These are phyloP conservation scores for Melanophora roralis DNA, from an alignment of 2,888 invertebrate species.

Conservation along the genomic window DNA sequence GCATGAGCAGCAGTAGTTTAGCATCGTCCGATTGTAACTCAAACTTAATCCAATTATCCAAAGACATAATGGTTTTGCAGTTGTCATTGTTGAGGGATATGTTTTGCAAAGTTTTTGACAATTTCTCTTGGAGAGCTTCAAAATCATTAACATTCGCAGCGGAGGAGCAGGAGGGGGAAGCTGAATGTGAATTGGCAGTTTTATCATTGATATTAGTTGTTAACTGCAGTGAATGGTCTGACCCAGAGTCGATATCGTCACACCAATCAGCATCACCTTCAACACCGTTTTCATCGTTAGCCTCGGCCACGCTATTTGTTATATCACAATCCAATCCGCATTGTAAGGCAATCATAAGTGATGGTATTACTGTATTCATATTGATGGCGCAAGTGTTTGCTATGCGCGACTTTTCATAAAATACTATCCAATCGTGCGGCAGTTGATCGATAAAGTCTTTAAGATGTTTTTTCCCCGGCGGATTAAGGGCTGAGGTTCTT, in stretches of 20 bases:
- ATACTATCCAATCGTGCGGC: slow-evolving; percentile 90
- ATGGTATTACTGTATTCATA: slow-evolving; percentile 88
- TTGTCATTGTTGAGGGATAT: slow-evolving; percentile 58
- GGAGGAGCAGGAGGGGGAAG: background rate
- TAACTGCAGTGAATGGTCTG: slow-evolving; percentile 25
- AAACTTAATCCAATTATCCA: slow-evolving; percentile 88
- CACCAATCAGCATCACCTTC: slow-evolving; percentile 55
- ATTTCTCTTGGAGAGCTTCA: slow-evolving; percentile 42
- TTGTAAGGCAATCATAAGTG: slow-evolving; percentile 88
- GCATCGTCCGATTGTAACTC: slow-evolving; percentile 82
- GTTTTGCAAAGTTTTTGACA: slow-evolving; percentile 47
- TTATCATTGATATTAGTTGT: too few relatives aligned
- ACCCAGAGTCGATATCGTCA: slow-evolving; percentile 14
- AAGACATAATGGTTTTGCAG: slow-evolving; percentile 76
- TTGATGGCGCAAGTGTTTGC: slow-evolving; percentile 84
- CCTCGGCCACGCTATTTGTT: slow-evolving; percentile 44
- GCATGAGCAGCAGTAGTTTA: slow-evolving; percentile 63
- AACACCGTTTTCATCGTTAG: slow-evolving; percentile 62
- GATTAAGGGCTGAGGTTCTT: slow-evolving; percentile 79
- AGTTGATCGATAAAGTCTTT: slow-evolving; percentile 76
- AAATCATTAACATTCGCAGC: slow-evolving; percentile 34
- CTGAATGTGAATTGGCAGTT: background rate
- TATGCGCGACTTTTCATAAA: slow-evolving; percentile 88
- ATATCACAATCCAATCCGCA: slow-evolving; percentile 67
- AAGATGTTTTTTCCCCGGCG: slow-evolving; percentile 66